Evolutionary conservation across 2,888 invertebrate species (phyloP), one percentile per base, ranked within the genome.

Genomic region (Agriopis marginaria): DNA sequence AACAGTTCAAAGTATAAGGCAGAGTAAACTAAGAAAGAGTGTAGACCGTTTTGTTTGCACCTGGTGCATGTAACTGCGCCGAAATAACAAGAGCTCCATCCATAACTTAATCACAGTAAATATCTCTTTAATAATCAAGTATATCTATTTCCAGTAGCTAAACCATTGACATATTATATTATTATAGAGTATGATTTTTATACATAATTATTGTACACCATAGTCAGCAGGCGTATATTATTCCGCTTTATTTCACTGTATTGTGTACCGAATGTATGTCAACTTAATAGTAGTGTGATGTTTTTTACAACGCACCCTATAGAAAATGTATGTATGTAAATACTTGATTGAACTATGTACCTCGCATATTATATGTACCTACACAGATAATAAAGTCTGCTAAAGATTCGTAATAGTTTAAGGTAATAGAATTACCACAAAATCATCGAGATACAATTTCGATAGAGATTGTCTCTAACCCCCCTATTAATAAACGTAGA

Each of bases 211-310:
- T 79, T 73, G 59, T 76, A 79, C 80, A 79, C 77, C 76, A 72
- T 75, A 82, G 79, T 75, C 74, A 63, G 53, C 63, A 71, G 1
- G 11, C 32, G 32, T 39, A 47, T 58, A 45, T 75, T 70, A 69
- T 81, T 74, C 81, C 75, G 82, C 83, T 83, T 83, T 70, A 76
- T 63, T 56, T 75, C 75, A 77, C 73, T 78, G 74, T 70, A 71
- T 70, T 71, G 61, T 66, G 63, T 65, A 66, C 62, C 53, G 58
- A 63, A 71, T 68, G 65, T 71, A 59, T 74, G 44, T 68, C 72
- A 66, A 75, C 63, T 81, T 72, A 75, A 66, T 75, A 74, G 66
- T 63, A 77, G 62, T 68, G 61, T 63, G 32, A 72, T 77, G 70
- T 76, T 76, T 74, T 67, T 78, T 54, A 72, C 66, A 79, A 76